Base-by-base conservation (phyloP, 2,888 invertebrate genomes). In the Lagria hirta region DNA sequence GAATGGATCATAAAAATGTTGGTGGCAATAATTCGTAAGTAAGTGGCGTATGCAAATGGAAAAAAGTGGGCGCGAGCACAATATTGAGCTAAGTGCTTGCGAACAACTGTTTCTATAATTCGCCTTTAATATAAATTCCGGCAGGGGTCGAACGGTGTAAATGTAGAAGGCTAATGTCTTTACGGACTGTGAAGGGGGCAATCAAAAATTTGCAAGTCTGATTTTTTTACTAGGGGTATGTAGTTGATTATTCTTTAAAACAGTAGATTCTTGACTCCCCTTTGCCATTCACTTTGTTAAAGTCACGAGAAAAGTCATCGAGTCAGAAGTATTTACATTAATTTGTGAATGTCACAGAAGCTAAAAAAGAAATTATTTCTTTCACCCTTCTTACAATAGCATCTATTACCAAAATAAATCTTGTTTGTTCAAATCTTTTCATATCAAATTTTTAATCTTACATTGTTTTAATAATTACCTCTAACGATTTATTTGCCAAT, bases 121-220 rank as follows among this genome's bases (percentile, higher is more conserved):
- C 66, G 60, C 65, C 60, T 65, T 65, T 59, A 67, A 68, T 70
- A 71, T 70, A 70, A 71, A 68, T 70, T 62, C 65, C 62, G 64
- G 65, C 60, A 57, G 60, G 61, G 61, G 62, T 55, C 55, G 61
- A 59, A 58, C 62, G 65, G 66, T 66, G 68, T 64, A 65, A 68
- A 68, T 68, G 61, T 64, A 69, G 66, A 68, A 69, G 66, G 69
- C 69, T 71, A 71, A 71, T 70, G 69, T 70, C 70, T 70, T 70
- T 70, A 71, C 69, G 65, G 69, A 57, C 68, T 70, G 70, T 57
- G 68, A 71, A 70, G 70, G 71, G 69, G 62, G 62, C 69, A 68
- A 66, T 68, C 64, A 65, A 61, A 68, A 68, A 71, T 71, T 71
- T 71, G 71, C 71, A 71, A 71, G 69, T 70, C 68, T 71, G 71